A percentile compares a stretch with the other conserved stretches of the same genome.
Evolutionary conservation across 2,888 invertebrate species (phyloP).

Genomic region (Pristionchus maxplancki): DNA sequence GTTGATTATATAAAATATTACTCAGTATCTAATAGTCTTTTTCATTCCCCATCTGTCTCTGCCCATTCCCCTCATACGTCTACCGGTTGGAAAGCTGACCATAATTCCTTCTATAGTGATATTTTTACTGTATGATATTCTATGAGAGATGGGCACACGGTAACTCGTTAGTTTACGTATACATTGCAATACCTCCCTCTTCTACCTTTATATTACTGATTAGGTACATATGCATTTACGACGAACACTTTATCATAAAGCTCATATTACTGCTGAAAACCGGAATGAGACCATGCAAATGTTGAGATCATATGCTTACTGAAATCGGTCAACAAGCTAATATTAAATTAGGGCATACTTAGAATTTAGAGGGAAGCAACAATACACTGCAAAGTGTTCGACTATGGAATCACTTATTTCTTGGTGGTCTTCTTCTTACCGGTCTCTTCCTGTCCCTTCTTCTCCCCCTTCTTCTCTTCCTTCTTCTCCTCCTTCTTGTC

Average conservation of each 20-base stretch:
- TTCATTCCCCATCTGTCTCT: no score
- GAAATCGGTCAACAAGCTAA: not conserved
- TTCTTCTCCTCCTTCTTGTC: not conserved
- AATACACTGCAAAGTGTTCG: not conserved
- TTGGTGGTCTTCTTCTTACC: not conserved
- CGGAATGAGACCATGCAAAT: not conserved
- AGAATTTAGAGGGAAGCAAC: not conserved
- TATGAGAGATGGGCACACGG: no score
- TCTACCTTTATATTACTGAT: no score
- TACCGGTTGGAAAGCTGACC: no score
- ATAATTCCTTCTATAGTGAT: no score
- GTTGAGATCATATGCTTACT: constrained; percentile 2
- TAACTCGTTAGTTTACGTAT: no score
- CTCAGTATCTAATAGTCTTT: no score
- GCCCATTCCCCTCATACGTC: no score
- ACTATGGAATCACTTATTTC: not conserved
- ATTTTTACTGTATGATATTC: no score
- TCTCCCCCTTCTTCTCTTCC: not conserved
- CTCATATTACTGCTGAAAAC: not conserved
- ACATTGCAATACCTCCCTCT: no score
- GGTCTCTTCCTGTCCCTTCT: not conserved
- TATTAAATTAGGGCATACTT: not conserved
- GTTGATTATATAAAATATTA: no score
- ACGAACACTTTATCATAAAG: not conserved
- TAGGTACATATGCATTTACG: no score